Evolutionary conservation across 2,797 vertebrate species (phyloP), one percentile per base, ranked within the genome.

Genomic region (Argya squamiceps): DNA sequence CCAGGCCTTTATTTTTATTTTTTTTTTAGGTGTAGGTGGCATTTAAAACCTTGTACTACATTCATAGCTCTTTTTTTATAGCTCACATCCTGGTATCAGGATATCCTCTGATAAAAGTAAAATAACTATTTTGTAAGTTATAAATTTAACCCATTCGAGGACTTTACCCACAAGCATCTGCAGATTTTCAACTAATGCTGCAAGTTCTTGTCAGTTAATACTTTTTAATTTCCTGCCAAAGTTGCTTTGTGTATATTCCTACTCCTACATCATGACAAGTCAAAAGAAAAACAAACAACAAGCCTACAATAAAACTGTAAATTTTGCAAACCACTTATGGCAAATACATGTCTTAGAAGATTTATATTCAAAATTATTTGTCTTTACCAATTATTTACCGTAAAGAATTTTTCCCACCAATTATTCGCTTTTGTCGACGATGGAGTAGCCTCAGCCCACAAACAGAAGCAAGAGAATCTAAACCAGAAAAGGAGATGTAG

Each of bases 401-500:
- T 98, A 99, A 98, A 91, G 99, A 99, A 97, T 99, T 99, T 96
- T 99, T 99, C 70, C 99, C 99, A 89, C 99, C 99, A 90, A 99
- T 99, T 96, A 99, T 99, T 93, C 99, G 98, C 69, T 99, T 99
- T 96, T 99, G 99, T 80, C 99, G 99, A 85, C 98, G 98, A 92
- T 99, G 99, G 71, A 98, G 91, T 84, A 99, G 98, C 88, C 99
- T 98, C 97, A 99, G 41, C 86, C 99, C 99, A 89, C 99, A 99
- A 81, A 98, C 98, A 71, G 98, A 98, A 76, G 97, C 96, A 69
- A 98, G 97, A 63, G 98, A 95, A 97, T 98, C 99, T 99, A 98
- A 97, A 96, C 58, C 97, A 96, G 97, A 97, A 86, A 91, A 26
- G 9, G 37, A 84, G 37, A 84, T 39, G 24, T 13, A 95, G 55